Conservation (phyloP, 35 echinoderm and acorn worm genomes). For the Ophiothrix spiculata region DNA sequence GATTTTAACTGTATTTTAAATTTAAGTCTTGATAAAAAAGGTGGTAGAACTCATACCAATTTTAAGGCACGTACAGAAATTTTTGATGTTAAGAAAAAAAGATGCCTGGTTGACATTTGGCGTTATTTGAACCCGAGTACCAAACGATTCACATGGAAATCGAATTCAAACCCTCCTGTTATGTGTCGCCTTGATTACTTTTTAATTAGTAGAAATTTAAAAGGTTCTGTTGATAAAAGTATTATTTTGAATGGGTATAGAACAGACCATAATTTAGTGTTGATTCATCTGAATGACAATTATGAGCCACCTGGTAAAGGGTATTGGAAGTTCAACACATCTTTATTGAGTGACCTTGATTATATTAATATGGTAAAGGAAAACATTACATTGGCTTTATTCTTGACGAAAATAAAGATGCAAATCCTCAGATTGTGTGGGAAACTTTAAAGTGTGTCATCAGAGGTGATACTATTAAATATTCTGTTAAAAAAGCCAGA, state of each 20-base stretch:
- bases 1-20: slow-evolving; percentile 17
- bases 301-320: background rate
- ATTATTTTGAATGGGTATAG: slow-evolving; percentile 16
- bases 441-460: slow-evolving; percentile 32
- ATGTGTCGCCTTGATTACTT: slow-evolving; percentile 1
- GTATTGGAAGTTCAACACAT: slow-evolving; percentile 39
- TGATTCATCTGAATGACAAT: background rate
- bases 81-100: background rate
- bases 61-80: slow-evolving; percentile 10
- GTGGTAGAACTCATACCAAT: background rate
- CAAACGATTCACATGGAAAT: slow-evolving; percentile 10
- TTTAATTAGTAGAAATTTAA: slow-evolving; percentile 23
- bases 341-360: slow-evolving; percentile 5
- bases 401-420: background rate
- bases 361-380: slow-evolving; percentile 15
- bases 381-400: slow-evolving; percentile 15
- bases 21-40: slow-evolving; percentile 15
- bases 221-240: background rate
- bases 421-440: slow-evolving; percentile 11
- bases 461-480: slow-evolving; percentile 26
- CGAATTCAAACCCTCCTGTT: slow-evolving; percentile 7
- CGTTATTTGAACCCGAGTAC: slow-evolving; percentile 2
- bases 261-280: slow-evolving; percentile 19
- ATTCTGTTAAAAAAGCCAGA: slow-evolving; percentile 10
- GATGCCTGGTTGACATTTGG: slow-evolving; percentile 17